Evolutionary conservation across 1,140 invertebrate genomes (phyloP), one percentile per base, ranked within the genome.

Genomic region (Drosophila tsacasi): DNA sequence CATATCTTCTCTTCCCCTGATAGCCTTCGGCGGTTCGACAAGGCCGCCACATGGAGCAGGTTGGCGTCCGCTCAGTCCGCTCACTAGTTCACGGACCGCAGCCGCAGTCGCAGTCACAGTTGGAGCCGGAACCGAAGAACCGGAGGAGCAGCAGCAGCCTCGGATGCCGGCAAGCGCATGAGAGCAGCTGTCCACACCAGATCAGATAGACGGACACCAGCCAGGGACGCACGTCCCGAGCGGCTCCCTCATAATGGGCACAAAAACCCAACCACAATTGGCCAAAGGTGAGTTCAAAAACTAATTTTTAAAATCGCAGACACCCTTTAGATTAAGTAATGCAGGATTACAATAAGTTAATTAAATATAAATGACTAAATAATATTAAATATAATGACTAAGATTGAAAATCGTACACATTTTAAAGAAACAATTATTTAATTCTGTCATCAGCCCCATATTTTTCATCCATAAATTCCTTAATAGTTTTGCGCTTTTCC

Each of bases 211-310:
- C 47, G 71, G 69, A 59, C 19, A 50, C 39, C 46, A 37, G 69
- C 55, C 40, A 50, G 37, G 71, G 68, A 74, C 55, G 15, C 66
- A 59, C 13, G 57, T 60, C 35, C 47, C 39, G 19, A 47, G 49
- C 32, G 55, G 80, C 81, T 68, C 58, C 63, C 63, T 79, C 83
- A 89, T 73, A 81, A 89, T 89, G 85, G 85, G 85, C 81, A 90
- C 85, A 85, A 89, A 89, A 82, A 89, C 85, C 62, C 85, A 90
- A 69, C 85, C 85, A 44, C 85, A 89, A 82, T 62, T 82, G 75
- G 61, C 78, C 61, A 89, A 85, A 89, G 85, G 85, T 89, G 42
- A 79, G 85, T 54, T 39, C n/a, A 32, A 3, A 21, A 15, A 1
- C 4, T 10, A 2, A 37, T n/a, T 12, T 39, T 2, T 35, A n/a